Percentiles rank a stretch among this genome's conserved stretches.
Conservation (phyloP, 1,140 invertebrate species). For the Drosophila willistoni region DNA sequence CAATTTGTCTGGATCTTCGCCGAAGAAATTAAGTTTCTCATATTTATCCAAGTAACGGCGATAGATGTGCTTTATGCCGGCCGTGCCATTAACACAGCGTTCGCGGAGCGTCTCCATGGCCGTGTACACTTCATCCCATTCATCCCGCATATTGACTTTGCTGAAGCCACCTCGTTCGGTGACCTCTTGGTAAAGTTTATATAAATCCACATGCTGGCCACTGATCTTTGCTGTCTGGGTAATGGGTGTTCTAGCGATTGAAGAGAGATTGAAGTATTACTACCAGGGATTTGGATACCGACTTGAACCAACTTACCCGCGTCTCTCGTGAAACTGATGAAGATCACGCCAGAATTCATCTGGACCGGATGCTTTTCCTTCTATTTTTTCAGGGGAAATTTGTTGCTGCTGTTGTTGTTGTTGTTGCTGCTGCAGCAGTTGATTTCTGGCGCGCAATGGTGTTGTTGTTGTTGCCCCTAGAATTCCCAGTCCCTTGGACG, state of each 20-base stretch:
- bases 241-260: slow-evolving; percentile 85
- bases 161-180: slow-evolving; percentile 95
- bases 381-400: slow-evolving; percentile 51
- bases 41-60: slow-evolving; percentile 89
- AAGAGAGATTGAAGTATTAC: too few relatives aligned
- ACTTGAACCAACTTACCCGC: slow-evolving; percentile 87
- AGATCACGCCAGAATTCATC: slow-evolving; percentile 90
- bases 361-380: slow-evolving; percentile 31
- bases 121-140: slow-evolving; percentile 92
- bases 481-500: slow-evolving; percentile 51
- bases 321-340: slow-evolving; percentile 91
- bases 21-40: slow-evolving; percentile 84
- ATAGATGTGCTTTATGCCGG: slow-evolving; percentile 94
- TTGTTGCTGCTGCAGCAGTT: slow-evolving; percentile 21
- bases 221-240: slow-evolving; percentile 91
- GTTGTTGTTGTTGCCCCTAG: slow-evolving; percentile 24
- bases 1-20: slow-evolving; percentile 91
- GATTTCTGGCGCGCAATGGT: slow-evolving; percentile 65
- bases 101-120: slow-evolving; percentile 89
- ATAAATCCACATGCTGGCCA: slow-evolving; percentile 95
- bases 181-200: slow-evolving; percentile 94
- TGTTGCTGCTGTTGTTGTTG: slow-evolving; percentile 29
- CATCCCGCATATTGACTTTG: slow-evolving; percentile 92
- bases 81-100: slow-evolving; percentile 93
- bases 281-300: too few relatives aligned